Percentiles rank a stretch among this genome's conserved stretches.
phyloP scores from a whole-genome alignment of 2,113 vertebrate species.

The Campylorhamphus procurvoides region DNA sequence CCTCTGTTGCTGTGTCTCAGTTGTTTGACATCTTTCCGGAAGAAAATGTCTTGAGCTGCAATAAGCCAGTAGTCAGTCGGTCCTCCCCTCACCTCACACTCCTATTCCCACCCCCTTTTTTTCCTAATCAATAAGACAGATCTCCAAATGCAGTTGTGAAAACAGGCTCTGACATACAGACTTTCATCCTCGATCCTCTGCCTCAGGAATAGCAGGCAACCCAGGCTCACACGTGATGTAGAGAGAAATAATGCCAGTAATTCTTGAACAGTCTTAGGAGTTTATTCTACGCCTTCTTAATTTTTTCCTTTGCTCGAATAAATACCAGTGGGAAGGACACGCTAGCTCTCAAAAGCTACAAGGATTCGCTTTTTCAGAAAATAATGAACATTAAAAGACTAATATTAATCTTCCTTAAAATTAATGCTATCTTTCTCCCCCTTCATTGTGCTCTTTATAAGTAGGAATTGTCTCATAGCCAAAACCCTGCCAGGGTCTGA shows the following conservation, averaged over 20 bases:
- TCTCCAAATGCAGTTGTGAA: constrained; percentile 77
- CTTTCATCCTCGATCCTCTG: constrained; percentile 69
- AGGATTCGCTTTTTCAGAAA: constrained; percentile 36
- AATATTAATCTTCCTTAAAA: constrained; percentile 62
- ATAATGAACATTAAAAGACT: constrained; percentile 27
- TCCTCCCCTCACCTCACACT: constrained; percentile 71
- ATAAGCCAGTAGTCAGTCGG: constrained; percentile 68
- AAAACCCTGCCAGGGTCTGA: constrained; percentile 67
- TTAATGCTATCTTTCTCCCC: constrained; percentile 2
- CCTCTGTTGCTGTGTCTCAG: constrained; percentile 76
- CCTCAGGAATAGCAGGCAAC: constrained; percentile 74
- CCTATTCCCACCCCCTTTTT: constrained; percentile 66
- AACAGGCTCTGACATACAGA: constrained; percentile 74
- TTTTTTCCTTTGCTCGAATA: constrained; percentile 16
- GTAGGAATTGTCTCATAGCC: constrained; percentile 66
- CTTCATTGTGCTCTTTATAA: constrained; percentile 59
- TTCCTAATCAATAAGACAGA: constrained; percentile 80
- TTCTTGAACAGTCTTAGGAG: constrained; percentile 71
- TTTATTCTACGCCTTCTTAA: constrained; percentile 68
- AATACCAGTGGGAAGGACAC: constrained; percentile 57
- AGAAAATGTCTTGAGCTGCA: constrained; percentile 77
- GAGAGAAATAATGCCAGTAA: constrained; percentile 71
- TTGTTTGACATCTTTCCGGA: constrained; percentile 81
- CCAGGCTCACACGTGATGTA: constrained; percentile 71
- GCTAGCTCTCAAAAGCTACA: constrained; percentile 20